phyloP scores from a whole-genome alignment of 2,888 invertebrate species.

The Nomada lathburiana region DNA sequence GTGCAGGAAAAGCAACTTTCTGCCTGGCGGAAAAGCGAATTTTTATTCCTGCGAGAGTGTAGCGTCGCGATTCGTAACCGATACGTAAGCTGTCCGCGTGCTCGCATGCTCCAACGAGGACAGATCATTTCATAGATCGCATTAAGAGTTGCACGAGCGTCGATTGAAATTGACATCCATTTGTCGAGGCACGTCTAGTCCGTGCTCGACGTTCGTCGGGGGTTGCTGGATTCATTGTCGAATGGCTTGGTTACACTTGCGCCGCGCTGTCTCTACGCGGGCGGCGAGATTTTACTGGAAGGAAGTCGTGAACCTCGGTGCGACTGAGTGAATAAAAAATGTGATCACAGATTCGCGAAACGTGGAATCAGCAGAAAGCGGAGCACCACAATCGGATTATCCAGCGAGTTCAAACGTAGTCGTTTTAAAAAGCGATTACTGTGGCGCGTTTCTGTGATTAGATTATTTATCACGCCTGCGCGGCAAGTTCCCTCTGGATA shows the following conservation, averaged over 20 bases:
- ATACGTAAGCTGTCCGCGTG: conserved; percentile 6
- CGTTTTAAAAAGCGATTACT: conserved; percentile 25
- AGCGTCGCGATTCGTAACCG: not conserved
- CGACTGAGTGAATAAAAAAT: not conserved
- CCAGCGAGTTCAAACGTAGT: conserved; percentile 15
- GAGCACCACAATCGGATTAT: conserved; percentile 27
- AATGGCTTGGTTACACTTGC: not conserved
- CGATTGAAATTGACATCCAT: conserved; percentile 75
- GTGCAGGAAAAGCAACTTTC: not conserved
- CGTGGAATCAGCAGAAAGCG: conserved; percentile 20
- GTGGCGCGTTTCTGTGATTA: conserved; percentile 32
- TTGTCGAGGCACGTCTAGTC: conserved; percentile 70
- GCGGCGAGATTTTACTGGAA: not conserved
- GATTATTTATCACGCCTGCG: conserved; percentile 46
- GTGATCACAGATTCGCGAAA: conserved; percentile 23
- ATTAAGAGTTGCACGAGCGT: conserved; percentile 67
- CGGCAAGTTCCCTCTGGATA: not conserved
- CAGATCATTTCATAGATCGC: conserved; percentile 53
- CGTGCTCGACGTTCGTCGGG: conserved; percentile 53
- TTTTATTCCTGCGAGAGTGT: not conserved
- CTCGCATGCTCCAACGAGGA: conserved; percentile 11
- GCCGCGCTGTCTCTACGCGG: no score
- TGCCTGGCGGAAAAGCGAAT: conserved; percentile 17
- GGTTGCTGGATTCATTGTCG: conserved; percentile 25
- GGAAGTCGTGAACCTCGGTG: not conserved